phyloP scores from a whole-genome alignment of 2,888 invertebrate genomes.

The Netelia virgata region DNA sequence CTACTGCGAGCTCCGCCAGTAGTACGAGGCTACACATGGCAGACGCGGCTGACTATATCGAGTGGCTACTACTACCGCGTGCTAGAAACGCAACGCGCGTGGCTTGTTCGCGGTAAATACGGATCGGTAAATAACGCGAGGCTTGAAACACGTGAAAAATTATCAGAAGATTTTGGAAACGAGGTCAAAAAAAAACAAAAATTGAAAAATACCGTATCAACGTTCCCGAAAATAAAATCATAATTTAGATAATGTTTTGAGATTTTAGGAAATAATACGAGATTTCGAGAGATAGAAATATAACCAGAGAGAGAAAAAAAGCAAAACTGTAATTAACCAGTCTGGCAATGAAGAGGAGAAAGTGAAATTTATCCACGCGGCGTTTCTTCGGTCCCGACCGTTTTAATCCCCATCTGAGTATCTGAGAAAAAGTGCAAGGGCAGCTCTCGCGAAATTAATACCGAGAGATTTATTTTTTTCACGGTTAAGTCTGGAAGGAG shows the following conservation, averaged over 20 bases:
- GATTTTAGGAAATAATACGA: neutral
- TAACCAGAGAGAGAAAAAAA: too few relatives aligned
- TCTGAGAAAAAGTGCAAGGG: too few relatives aligned
- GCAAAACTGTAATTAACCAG: too few relatives aligned
- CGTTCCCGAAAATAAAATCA: neutral
- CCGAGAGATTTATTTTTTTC: too few relatives aligned
- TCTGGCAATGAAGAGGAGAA: too few relatives aligned
- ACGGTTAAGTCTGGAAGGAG: too few relatives aligned
- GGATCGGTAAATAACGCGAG: constrained; percentile 10
- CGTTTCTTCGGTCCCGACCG: too few relatives aligned
- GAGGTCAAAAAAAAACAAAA: neutral
- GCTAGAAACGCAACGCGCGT: neutral
- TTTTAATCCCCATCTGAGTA: too few relatives aligned
- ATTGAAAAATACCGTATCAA: neutral
- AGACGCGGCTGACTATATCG: constrained; percentile 7
- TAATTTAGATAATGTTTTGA: neutral
- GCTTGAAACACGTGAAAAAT: neutral
- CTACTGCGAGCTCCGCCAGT: constrained; percentile 55
- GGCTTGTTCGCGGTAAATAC: constrained; percentile 5
- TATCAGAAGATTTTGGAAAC: neutral
- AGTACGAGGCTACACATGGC: constrained; percentile 19
- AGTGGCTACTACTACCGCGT: constrained; percentile 5
- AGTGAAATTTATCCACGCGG: too few relatives aligned
- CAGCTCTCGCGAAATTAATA: too few relatives aligned
- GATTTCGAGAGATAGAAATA: too few relatives aligned